phyloP scores from a whole-genome alignment of 2,797 vertebrate species.

The Poeciliopsis paucimaculata region DNA sequence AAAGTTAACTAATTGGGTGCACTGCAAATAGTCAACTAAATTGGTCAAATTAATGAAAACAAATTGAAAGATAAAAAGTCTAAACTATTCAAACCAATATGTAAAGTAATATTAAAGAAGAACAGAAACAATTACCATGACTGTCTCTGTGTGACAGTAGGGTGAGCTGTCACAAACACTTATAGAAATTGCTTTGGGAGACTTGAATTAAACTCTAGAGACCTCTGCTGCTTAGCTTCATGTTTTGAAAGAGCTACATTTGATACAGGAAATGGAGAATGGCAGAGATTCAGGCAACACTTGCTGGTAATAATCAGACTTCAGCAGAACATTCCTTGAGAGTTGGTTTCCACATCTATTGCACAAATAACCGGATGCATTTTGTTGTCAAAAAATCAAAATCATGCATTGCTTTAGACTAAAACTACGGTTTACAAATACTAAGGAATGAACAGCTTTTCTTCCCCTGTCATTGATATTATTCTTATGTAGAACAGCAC shows the following conservation, averaged over 20 bases:
- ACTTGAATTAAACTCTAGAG: not conserved
- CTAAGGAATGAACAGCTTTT: not conserved
- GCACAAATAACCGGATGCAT: not conserved
- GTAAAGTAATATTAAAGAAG: too few species aligned
- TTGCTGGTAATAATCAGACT: not conserved
- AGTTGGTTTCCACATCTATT: not conserved
- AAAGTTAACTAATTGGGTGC: too few species aligned
- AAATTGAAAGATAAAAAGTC: too few species aligned
- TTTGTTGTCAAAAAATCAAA: not conserved
- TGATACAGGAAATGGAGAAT: not conserved
- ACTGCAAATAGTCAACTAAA: too few species aligned
- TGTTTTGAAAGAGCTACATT: not conserved
- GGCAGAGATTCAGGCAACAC: not conserved
- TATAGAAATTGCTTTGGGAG: not conserved
- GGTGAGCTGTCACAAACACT: too few species aligned
- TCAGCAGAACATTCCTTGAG: not conserved
- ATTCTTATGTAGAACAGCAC: not conserved
- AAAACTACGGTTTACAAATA: not conserved
- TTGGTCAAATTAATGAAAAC: too few species aligned
- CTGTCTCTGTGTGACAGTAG: too few species aligned
- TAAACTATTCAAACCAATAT: too few species aligned
- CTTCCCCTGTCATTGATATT: not conserved
- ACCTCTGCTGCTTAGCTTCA: not conserved
- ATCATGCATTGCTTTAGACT: not conserved
- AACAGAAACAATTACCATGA: too few species aligned